phyloP scores from a whole-genome alignment of 1,140 invertebrate genomes.

The Eupristina koningsbergeri region DNA sequence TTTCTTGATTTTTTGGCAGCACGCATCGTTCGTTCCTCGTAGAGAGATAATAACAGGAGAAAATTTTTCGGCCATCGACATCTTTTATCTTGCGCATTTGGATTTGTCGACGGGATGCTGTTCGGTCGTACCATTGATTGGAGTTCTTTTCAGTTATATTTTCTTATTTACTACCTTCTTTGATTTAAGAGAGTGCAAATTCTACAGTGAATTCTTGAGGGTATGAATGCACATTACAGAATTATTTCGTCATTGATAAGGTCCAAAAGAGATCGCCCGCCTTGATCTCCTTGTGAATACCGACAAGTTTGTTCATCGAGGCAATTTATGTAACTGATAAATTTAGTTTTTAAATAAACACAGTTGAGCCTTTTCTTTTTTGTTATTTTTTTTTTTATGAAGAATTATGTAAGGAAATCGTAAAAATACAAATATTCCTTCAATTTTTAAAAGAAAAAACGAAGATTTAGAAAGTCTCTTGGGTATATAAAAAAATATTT shows the following conservation, averaged over 20 bases:
- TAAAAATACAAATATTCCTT: no score
- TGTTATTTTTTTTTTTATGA: background rate
- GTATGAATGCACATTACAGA: constrained; percentile 14
- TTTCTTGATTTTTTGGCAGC: no score
- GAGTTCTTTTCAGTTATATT: constrained; percentile 35
- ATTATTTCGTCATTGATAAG: constrained; percentile 50
- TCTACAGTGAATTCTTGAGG: background rate
- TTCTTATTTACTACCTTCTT: constrained; percentile 37
- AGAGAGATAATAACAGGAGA: constrained; percentile 24
- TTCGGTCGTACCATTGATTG: constrained; percentile 21
- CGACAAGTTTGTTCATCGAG: constrained; percentile 7
- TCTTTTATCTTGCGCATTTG: constrained; percentile 26
- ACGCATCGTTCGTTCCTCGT: background rate
- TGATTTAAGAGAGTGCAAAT: constrained; percentile 27
- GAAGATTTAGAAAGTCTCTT: no score
- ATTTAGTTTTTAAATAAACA: background rate
- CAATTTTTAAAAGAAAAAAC: no score
- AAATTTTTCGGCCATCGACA: background rate
- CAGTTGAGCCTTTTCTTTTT: background rate
- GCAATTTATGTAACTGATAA: background rate
- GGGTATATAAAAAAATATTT: no score
- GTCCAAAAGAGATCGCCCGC: constrained; percentile 17
- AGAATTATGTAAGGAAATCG: no score
- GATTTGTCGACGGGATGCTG: background rate
- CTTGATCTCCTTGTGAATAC: background rate